Evolutionary conservation across 1,140 invertebrate species (phyloP).

Genomic region (Lordiphosa collinella): DNA sequence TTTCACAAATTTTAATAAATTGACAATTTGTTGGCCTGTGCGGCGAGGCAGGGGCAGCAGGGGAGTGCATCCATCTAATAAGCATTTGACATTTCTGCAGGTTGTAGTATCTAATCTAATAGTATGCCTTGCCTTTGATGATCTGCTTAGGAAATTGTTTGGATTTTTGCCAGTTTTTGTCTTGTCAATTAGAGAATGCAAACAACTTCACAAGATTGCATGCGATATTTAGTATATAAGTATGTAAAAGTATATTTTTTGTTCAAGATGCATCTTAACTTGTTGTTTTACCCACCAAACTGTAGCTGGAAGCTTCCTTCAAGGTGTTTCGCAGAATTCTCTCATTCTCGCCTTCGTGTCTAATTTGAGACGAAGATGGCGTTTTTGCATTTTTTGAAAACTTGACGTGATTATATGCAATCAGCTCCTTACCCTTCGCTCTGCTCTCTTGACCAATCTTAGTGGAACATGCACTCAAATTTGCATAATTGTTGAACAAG

Average conservation of each 20-base stretch:
- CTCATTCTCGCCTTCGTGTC: conserved; percentile 49
- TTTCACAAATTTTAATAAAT: conserved; percentile 57
- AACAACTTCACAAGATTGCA: conserved; percentile 60
- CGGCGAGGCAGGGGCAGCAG: conserved; percentile 7
- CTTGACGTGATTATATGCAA: conserved; percentile 71
- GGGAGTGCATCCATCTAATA: no score
- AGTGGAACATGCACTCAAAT: conserved; percentile 67
- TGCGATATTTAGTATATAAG: conserved; percentile 48
- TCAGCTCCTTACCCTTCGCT: conserved; percentile 35
- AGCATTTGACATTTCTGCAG: conserved; percentile 64
- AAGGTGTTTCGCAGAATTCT: conserved; percentile 60
- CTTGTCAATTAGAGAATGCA: conserved; percentile 66
- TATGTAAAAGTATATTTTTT: conserved; percentile 1
- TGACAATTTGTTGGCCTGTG: conserved; percentile 42
- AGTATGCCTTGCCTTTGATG: conserved; percentile 52
- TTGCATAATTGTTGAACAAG: conserved; percentile 76
- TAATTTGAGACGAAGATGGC: conserved; percentile 53
- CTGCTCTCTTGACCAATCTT: conserved; percentile 14
- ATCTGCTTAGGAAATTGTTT: conserved; percentile 50
- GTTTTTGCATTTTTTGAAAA: conserved; percentile 63
- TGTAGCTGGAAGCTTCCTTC: not conserved
- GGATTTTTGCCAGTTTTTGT: conserved; percentile 66
- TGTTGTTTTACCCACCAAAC: no score
- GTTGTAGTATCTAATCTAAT: conserved; percentile 23
- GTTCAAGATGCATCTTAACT: no score